Evolutionary conservation across 2,797 vertebrate genomes (phyloP).

Genomic region (Enoplosus armatus): DNA sequence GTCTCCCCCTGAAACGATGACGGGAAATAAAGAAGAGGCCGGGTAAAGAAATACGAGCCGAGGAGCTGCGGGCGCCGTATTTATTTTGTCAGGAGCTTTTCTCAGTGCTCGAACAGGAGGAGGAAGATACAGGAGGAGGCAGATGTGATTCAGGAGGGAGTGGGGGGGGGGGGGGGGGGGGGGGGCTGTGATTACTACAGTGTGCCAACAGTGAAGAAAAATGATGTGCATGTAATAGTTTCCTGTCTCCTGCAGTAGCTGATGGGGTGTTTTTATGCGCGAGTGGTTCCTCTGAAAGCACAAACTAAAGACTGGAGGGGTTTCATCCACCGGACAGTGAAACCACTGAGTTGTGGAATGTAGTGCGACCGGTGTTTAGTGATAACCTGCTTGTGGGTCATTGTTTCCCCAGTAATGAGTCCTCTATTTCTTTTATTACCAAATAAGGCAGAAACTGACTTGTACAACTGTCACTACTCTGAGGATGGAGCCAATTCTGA

Average conservation of each 20-base stretch:
- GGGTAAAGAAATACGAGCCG: conserved; percentile 43
- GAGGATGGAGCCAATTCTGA: neutral
- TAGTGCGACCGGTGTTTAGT: conserved; percentile 20
- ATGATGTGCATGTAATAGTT: conserved; percentile 71
- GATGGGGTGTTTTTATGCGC: conserved; percentile 69
- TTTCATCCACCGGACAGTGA: conserved; percentile 44
- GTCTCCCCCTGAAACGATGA: conserved; percentile 34
- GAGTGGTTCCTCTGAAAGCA: conserved; percentile 54
- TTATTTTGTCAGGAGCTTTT: conserved; percentile 49
- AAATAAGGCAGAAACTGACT: neutral
- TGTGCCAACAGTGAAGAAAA: conserved; percentile 74
- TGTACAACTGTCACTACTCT: neutral
- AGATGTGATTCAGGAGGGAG: conserved; percentile 40
- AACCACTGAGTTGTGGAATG: conserved; percentile 51
- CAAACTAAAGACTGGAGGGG: conserved; percentile 12
- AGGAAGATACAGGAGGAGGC: conserved; percentile 56
- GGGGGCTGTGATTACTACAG: conserved; percentile 48
- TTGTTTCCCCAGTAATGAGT: neutral
- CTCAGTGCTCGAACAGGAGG: conserved; percentile 6
- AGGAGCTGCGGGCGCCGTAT: conserved; percentile 39
- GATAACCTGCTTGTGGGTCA: conserved; percentile 33
- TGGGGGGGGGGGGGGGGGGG: conserved; percentile 3
- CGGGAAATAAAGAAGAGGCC: conserved; percentile 34
- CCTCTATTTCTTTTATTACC: neutral
- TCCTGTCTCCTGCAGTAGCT: conserved; percentile 69